Conservation (phyloP, 2,797 vertebrate species). For the Liparis tanakae region DNA sequence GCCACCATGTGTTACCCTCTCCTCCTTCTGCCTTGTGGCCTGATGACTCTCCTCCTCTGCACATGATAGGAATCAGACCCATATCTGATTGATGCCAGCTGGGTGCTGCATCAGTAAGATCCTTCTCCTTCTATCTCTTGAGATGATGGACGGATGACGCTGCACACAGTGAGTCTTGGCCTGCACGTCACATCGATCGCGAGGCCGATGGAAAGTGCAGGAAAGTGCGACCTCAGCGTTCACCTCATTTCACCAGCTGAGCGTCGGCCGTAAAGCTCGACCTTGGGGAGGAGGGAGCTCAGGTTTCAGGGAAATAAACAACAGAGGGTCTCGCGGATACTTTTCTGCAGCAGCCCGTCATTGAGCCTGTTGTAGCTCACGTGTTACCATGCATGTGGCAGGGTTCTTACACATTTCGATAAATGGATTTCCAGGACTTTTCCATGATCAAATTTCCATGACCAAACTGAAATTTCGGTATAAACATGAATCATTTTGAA, state of each 20-base stretch:
- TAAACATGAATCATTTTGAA: no score
- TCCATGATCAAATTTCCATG: no score
- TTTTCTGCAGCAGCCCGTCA: constrained; percentile 40
- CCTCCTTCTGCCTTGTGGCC: not conserved
- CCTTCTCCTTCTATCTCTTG: constrained; percentile 37
- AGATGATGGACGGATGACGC: constrained; percentile 43
- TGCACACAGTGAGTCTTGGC: constrained; percentile 30
- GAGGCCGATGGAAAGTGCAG: constrained; percentile 51
- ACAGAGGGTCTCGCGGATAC: constrained; percentile 27
- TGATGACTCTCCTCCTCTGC: constrained; percentile 6
- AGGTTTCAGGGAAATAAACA: constrained; percentile 64
- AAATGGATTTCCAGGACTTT: no score
- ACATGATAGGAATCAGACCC: constrained; percentile 6
- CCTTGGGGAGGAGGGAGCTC: constrained; percentile 57
- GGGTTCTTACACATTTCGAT: no score
- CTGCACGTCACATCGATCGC: constrained; percentile 65
- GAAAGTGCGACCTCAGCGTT: constrained; percentile 64
- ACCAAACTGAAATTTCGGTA: no score
- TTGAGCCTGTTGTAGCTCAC: not conserved
- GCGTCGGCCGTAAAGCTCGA: constrained; percentile 68
- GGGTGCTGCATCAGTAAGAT: constrained; percentile 39
- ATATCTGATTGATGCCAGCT: constrained; percentile 44
- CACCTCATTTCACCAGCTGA: constrained; percentile 63
- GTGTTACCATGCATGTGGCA: not conserved
- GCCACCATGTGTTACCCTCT: not conserved